Evolutionary conservation across 2,113 vertebrate species (phyloP).

Genomic region (Coryphaenoides rupestris): DNA sequence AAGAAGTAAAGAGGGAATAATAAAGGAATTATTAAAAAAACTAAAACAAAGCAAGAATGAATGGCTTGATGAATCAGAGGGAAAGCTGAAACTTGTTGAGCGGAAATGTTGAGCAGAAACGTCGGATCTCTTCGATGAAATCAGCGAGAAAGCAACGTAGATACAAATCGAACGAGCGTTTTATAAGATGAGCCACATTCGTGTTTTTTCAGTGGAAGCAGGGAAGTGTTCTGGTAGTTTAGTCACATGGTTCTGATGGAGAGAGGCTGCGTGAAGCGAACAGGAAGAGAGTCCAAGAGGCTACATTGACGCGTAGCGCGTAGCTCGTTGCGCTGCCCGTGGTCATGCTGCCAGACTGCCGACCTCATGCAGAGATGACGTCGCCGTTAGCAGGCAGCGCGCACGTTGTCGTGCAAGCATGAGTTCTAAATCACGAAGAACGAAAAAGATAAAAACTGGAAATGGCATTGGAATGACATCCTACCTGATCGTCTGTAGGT

Average conservation of each 20-base stretch:
- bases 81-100: slow-evolving; percentile 12
- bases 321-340: slow-evolving; percentile 18
- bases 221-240: background rate
- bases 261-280: slow-evolving; percentile 1
- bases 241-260: slow-evolving; percentile 1
- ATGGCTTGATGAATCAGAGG: slow-evolving; percentile 33
- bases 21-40: slow-evolving; percentile 1
- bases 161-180: background rate
- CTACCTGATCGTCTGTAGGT: slow-evolving; percentile 81
- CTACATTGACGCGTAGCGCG: background rate
- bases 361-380: slow-evolving; percentile 57
- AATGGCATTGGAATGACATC: slow-evolving; percentile 31
- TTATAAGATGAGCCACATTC: background rate
- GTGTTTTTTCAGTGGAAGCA: background rate
- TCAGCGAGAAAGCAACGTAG: background rate
- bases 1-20: background rate
- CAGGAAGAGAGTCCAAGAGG: background rate
- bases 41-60: slow-evolving; percentile 8
- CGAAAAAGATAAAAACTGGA: slow-evolving; percentile 11
- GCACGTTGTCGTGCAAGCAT: slow-evolving; percentile 40
- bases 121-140: background rate
- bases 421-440: no score
- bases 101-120: background rate
- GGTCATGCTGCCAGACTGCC: slow-evolving; percentile 47
- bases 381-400: background rate